phyloP scores from a whole-genome alignment of 2,797 vertebrate species.

The Galagoides demidoff region DNA sequence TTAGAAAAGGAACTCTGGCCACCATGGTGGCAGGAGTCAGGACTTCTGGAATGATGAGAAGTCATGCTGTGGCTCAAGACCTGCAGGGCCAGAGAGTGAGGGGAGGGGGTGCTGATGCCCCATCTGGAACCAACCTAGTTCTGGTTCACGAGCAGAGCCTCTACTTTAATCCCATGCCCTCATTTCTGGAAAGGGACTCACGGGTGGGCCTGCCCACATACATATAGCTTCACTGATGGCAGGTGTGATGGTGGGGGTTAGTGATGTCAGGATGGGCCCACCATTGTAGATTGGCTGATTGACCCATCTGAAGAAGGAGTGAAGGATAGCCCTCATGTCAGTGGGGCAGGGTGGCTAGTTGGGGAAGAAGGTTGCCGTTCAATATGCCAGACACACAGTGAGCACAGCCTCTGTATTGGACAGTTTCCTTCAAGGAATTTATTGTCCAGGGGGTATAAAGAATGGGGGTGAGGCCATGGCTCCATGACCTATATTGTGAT shows the following conservation, averaged over 20 bases:
- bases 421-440: neutral
- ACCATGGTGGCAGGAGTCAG: neutral
- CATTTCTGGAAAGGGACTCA: neutral
- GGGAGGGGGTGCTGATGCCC: too few relatives aligned
- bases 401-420: neutral
- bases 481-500: neutral
- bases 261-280: neutral
- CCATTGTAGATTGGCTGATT: neutral
- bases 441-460: neutral
- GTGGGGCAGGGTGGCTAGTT: neutral
- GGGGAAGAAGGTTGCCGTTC: neutral
- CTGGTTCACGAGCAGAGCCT: neutral
- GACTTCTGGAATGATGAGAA: neutral
- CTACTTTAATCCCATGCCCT: neutral
- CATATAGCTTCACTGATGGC: neutral
- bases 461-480: neutral
- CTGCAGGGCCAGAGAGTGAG: neutral
- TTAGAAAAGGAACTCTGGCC: neutral
- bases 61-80: neutral
- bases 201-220: neutral
- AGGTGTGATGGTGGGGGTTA: neutral
- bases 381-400: fast-evolving
- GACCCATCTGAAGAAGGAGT: neutral
- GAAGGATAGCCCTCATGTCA: neutral
- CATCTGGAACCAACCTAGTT: neutral